phyloP scores from a whole-genome alignment of 2,797 vertebrate genomes.

The Brachyalestes nurse region DNA sequence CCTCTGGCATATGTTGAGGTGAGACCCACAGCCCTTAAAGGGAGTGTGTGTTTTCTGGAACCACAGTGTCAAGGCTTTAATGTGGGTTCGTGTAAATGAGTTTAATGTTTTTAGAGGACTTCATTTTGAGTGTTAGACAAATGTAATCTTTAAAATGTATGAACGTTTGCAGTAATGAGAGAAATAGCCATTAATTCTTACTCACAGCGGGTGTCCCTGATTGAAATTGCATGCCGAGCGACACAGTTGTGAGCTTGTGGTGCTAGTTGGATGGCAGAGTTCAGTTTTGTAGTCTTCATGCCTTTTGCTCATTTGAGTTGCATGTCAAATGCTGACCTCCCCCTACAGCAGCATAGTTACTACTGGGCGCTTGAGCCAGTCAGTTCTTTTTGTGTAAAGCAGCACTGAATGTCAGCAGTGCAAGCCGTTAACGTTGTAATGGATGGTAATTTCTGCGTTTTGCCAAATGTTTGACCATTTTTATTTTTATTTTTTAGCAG shows the following conservation, averaged over 20 bases:
- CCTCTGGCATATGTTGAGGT: neutral
- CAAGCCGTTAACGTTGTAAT: slow-evolving; percentile 31
- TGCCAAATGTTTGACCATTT: slow-evolving; percentile 44
- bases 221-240: slow-evolving; percentile 37
- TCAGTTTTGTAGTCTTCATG: slow-evolving; percentile 27
- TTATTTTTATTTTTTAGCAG: slow-evolving; percentile 31
- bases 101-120: slow-evolving; percentile 45
- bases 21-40: slow-evolving; percentile 15
- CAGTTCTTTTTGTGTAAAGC: slow-evolving; percentile 36
- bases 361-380: slow-evolving; percentile 27
- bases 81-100: slow-evolving; percentile 24
- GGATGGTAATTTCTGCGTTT: slow-evolving; percentile 36
- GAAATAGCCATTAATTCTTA: slow-evolving; percentile 32
- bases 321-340: slow-evolving; percentile 35
- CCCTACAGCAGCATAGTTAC: slow-evolving; percentile 15
- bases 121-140: slow-evolving; percentile 43
- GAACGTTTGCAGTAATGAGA: slow-evolving; percentile 30
- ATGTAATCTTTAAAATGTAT: slow-evolving; percentile 22
- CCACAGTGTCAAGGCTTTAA: slow-evolving; percentile 32
- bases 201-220: slow-evolving; percentile 24
- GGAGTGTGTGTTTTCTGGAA: neutral
- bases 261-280: slow-evolving; percentile 25
- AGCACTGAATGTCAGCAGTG: slow-evolving; percentile 42
- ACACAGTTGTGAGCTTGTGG: slow-evolving; percentile 4
- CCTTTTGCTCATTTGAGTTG: slow-evolving; percentile 16